Evolutionary conservation across 2,797 vertebrate species (phyloP).

Genomic region (Decapterus maruadsi): DNA sequence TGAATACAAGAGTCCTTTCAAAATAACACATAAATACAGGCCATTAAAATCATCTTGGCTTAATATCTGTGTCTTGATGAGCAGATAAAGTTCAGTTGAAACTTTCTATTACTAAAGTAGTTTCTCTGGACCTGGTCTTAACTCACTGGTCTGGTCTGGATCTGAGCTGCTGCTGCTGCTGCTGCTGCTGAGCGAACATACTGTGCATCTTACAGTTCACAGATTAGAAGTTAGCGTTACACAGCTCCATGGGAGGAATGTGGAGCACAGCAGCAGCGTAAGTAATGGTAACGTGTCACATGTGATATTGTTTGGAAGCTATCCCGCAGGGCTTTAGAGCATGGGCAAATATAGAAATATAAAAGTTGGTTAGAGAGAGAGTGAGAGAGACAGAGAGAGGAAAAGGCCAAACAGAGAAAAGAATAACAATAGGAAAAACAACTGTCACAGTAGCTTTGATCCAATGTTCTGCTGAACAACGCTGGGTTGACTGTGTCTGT

Average conservation of each 20-base stretch:
- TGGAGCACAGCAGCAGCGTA: constrained; percentile 26
- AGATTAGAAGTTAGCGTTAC: constrained; percentile 2
- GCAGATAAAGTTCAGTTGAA: too few species aligned
- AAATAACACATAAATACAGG: too few species aligned
- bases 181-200: background rate
- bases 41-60: too few species aligned
- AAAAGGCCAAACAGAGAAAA: constrained; percentile 17
- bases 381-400: background rate
- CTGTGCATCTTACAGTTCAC: background rate
- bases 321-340: constrained; percentile 26
- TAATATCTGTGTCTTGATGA: too few species aligned
- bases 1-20: too few species aligned
- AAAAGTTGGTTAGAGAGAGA: constrained; percentile 16
- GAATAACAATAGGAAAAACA: constrained; percentile 13
- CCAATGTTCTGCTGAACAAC: constrained; percentile 31
- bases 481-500: constrained; percentile 5
- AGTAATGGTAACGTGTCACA: constrained; percentile 38
- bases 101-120: too few species aligned
- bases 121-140: background rate
- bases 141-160: background rate
- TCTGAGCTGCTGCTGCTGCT: background rate
- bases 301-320: constrained; percentile 46
- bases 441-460: constrained; percentile 38
- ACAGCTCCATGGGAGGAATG: constrained; percentile 27
- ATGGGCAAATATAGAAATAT: constrained; percentile 42